These are phyloP conservation scores for Ascaphus truei DNA, from an alignment of 2,113 vertebrate genomes.

Conservation along the genomic window DNA sequence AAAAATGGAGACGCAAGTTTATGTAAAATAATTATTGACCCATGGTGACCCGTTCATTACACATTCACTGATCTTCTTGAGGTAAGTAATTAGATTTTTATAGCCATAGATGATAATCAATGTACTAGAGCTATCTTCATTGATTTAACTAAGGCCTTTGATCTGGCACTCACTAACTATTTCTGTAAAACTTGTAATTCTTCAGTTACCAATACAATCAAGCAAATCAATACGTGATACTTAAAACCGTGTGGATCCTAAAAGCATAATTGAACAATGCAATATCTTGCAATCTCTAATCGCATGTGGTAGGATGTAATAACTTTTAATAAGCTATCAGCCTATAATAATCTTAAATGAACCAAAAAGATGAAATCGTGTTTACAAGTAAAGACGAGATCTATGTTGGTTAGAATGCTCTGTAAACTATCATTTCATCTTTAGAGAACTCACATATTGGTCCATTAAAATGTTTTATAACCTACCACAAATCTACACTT, in stretches of 20 bases:
- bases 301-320: not conserved
- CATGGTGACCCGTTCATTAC: conserved; percentile 52
- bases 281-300: not conserved
- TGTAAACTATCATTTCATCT: too few relatives aligned
- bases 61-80: conserved; percentile 46
- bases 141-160: conserved; percentile 56
- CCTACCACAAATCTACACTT: too few relatives aligned
- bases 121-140: conserved; percentile 48
- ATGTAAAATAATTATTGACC: conserved; percentile 61
- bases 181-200: conserved; percentile 35
- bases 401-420: too few relatives aligned
- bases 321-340: too few relatives aligned
- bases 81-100: conserved; percentile 62
- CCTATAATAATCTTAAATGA: too few relatives aligned
- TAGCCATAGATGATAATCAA: conserved; percentile 54
- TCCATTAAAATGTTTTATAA: too few relatives aligned
- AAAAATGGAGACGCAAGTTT: conserved; percentile 52
- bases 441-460: too few relatives aligned
- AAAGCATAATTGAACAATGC: not conserved
- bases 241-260: too few relatives aligned
- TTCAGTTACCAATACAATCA: conserved; percentile 15
- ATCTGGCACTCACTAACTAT: conserved; percentile 50
- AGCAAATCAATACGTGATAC: not conserved
- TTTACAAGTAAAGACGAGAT: too few relatives aligned
- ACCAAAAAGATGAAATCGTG: too few relatives aligned